phyloP scores from a whole-genome alignment of 2,113 vertebrate genomes.

The Recurvirostra avosetta region DNA sequence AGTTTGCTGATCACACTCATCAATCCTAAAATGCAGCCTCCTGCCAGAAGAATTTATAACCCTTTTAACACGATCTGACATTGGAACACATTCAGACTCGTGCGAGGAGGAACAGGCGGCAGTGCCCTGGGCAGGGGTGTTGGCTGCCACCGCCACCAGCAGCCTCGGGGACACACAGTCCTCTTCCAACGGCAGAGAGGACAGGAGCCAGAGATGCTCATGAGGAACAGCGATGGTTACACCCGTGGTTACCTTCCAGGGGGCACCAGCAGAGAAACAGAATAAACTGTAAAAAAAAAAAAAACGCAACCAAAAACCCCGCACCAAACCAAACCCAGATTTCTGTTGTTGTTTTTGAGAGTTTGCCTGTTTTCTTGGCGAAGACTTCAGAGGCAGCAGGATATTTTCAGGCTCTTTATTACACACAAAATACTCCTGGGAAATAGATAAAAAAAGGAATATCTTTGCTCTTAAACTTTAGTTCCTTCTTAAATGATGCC shows the following conservation, averaged over 20 bases:
- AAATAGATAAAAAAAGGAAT: neutral
- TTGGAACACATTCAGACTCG: neutral
- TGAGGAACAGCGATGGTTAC: neutral
- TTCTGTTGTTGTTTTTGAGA: neutral
- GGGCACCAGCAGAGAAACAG: neutral
- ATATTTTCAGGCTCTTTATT: neutral
- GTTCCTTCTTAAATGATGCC: neutral
- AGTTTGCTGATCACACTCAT: slow-evolving; percentile 18
- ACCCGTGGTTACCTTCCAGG: neutral
- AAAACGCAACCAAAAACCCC: neutral
- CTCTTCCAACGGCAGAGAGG: neutral
- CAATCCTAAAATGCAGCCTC: neutral
- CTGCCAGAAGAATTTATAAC: neutral
- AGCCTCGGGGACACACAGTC: neutral
- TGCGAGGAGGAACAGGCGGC: neutral
- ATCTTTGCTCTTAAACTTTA: neutral
- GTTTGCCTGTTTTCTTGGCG: neutral
- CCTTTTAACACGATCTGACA: neutral
- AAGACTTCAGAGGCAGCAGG: neutral
- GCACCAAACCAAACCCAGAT: neutral
- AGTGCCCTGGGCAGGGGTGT: neutral
- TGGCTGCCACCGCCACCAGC: neutral
- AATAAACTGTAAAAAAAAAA: neutral
- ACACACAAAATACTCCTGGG: neutral
- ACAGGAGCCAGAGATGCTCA: neutral